phyloP scores from a whole-genome alignment of 2,888 invertebrate species.

The Phragmatobia fuliginosa region DNA sequence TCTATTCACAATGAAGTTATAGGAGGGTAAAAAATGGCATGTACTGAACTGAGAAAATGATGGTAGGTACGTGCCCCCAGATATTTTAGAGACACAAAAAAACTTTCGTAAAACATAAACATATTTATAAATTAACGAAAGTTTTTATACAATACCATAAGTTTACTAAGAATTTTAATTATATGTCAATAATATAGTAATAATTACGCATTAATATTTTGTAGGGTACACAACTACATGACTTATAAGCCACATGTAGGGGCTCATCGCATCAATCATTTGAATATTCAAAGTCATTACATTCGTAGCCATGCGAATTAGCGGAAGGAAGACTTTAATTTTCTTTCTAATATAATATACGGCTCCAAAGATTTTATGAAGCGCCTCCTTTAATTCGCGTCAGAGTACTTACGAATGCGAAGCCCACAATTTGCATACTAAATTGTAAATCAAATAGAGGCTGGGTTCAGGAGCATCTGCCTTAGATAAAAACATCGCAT shows the following conservation, averaged over 20 bases:
- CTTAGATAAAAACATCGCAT: slow-evolving; percentile 62
- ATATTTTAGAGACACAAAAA: no score
- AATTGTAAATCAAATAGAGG: slow-evolving; percentile 76
- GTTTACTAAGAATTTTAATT: no score
- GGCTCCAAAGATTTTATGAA: slow-evolving; percentile 65
- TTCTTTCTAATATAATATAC: slow-evolving; percentile 60
- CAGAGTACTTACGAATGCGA: slow-evolving; percentile 69
- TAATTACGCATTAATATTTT: background rate
- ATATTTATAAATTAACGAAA: no score
- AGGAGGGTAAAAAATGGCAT: no score
- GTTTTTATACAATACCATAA: no score
- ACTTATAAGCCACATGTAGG: slow-evolving; percentile 55
- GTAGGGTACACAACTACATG: background rate
- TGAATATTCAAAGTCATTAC: slow-evolving; percentile 70
- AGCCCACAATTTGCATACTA: slow-evolving; percentile 75
- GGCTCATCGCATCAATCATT: slow-evolving; percentile 70
- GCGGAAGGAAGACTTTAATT: slow-evolving; percentile 54
- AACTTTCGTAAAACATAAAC: no score
- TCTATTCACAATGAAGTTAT: no score
- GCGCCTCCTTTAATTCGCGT: slow-evolving; percentile 68
- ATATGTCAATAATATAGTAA: no score
- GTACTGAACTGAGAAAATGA: no score
- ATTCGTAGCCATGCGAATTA: slow-evolving; percentile 54
- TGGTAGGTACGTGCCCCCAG: no score
- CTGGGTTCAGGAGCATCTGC: slow-evolving; percentile 61